These are phyloP conservation scores for Harpalus rubripes DNA, from an alignment of 2,888 invertebrate species.

Conservation along the genomic window DNA sequence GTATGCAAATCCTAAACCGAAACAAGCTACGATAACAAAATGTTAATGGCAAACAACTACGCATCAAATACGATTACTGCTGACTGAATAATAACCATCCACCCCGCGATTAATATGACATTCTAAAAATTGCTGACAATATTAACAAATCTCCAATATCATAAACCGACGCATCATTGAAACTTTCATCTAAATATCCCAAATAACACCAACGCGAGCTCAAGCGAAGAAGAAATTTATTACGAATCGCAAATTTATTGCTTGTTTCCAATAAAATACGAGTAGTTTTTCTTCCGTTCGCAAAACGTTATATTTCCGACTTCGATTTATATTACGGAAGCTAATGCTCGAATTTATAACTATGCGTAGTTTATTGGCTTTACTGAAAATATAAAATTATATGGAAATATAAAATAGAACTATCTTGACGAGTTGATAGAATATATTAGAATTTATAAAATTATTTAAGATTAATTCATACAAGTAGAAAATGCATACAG, in stretches of 20 bases:
- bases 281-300: conserved; percentile 14
- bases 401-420: too few relatives aligned
- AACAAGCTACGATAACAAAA: conserved; percentile 20
- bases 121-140: neutral
- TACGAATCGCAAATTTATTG: conserved; percentile 9
- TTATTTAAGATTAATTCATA: too few relatives aligned
- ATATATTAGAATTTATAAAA: too few relatives aligned
- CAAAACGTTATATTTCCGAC: conserved; percentile 22
- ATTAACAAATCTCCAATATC: conserved; percentile 2
- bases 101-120: neutral
- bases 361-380: too few relatives aligned
- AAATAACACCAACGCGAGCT: conserved; percentile 1
- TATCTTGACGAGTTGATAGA: too few relatives aligned
- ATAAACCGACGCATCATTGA: neutral
- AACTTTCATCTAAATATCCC: neutral
- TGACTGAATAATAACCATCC: neutral
- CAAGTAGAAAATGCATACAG: too few relatives aligned
- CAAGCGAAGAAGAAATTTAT: conserved; percentile 15
- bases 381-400: too few relatives aligned
- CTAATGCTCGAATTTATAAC: too few relatives aligned
- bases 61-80: neutral
- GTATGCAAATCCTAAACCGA: conserved; percentile 26
- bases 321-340: neutral
- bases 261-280: conserved; percentile 29
- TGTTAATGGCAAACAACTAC: conserved; percentile 7